These are phyloP conservation scores for Orthonevra nobilis DNA, from an alignment of 2,888 invertebrate genomes.

Conservation along the genomic window DNA sequence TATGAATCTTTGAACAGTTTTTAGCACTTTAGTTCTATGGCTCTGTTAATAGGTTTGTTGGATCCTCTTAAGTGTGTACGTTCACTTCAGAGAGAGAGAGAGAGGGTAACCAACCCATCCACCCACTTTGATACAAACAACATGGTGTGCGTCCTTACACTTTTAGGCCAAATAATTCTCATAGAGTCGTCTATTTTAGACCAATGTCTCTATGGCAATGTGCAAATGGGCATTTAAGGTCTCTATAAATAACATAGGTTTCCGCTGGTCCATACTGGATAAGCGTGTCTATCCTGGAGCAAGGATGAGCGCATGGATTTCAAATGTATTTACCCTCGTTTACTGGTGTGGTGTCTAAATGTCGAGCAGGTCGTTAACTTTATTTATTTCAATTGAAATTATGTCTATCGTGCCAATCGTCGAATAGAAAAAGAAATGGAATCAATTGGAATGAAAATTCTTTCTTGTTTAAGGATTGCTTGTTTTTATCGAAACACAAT, in stretches of 20 bases:
- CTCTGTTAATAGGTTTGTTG: conserved; percentile 72
- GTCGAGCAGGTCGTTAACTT: conserved; percentile 28
- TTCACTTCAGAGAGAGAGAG: no score
- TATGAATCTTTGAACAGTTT: conserved; percentile 78
- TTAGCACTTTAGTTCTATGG: conserved; percentile 77
- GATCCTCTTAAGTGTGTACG: conserved; percentile 57
- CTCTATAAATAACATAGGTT: conserved; percentile 58
- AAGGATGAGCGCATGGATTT: conserved; percentile 36
- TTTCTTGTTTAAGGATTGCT: no score
- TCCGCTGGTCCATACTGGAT: conserved; percentile 48
- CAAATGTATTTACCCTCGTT: conserved; percentile 20
- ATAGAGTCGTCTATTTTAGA: conserved; percentile 29
- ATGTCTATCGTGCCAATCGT: conserved; percentile 31
- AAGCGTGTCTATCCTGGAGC: conserved; percentile 46
- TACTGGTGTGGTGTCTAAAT: conserved; percentile 20
- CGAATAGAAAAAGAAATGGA: conserved; percentile 16
- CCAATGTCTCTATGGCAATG: conserved; percentile 30
- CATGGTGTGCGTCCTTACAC: conserved; percentile 7
- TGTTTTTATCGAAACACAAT: background rate
- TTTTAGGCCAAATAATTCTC: conserved; percentile 44
- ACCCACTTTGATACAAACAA: conserved; percentile 5
- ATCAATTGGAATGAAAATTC: no score
- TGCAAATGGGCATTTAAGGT: conserved; percentile 59
- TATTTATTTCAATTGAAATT: conserved; percentile 54
- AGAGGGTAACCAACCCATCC: conserved; percentile 25